Conservation (phyloP, 2,888 invertebrate genomes). For the Aricia artaxerxes region DNA sequence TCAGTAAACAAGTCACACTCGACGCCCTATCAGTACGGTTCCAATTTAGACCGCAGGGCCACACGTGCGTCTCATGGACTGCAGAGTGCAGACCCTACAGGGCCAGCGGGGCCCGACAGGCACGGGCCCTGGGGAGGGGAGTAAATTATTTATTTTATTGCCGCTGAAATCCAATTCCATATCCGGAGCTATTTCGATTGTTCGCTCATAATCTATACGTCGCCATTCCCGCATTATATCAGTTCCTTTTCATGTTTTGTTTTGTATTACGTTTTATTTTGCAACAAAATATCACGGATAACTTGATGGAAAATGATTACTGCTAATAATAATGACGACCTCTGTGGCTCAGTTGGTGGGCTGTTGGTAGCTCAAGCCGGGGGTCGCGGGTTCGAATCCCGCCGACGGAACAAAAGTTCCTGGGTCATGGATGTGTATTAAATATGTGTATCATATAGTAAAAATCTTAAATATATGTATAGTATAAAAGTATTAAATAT, state of each 20-base stretch:
- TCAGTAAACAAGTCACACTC: slow-evolving; percentile 21
- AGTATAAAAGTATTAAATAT: too few relatives aligned
- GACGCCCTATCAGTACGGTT: slow-evolving; percentile 12
- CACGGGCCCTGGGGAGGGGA: slow-evolving; percentile 41
- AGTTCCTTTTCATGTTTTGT: slow-evolving; percentile 10
- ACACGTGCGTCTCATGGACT: slow-evolving; percentile 49
- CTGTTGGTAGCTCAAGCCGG: too few relatives aligned
- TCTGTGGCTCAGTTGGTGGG: too few relatives aligned
- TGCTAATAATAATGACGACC: neutral
- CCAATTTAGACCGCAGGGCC: slow-evolving; percentile 32
- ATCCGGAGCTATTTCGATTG: slow-evolving; percentile 43
- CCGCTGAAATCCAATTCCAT: slow-evolving; percentile 51
- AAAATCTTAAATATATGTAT: too few relatives aligned
- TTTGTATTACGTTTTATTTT: slow-evolving; percentile 5
- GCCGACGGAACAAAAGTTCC: too few relatives aligned
- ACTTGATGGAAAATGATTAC: neutral
- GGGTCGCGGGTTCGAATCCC: too few relatives aligned
- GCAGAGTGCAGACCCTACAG: slow-evolving; percentile 30
- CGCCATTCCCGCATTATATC: slow-evolving; percentile 33
- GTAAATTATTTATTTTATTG: slow-evolving; percentile 54
- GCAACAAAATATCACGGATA: neutral
- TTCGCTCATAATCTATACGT: slow-evolving; percentile 43
- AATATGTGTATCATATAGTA: too few relatives aligned
- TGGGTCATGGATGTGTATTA: too few relatives aligned
- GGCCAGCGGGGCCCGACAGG: neutral